These are phyloP conservation scores for Scaptomyza cyrtandrae DNA, from an alignment of 2,888 invertebrate species.

Conservation along the genomic window DNA sequence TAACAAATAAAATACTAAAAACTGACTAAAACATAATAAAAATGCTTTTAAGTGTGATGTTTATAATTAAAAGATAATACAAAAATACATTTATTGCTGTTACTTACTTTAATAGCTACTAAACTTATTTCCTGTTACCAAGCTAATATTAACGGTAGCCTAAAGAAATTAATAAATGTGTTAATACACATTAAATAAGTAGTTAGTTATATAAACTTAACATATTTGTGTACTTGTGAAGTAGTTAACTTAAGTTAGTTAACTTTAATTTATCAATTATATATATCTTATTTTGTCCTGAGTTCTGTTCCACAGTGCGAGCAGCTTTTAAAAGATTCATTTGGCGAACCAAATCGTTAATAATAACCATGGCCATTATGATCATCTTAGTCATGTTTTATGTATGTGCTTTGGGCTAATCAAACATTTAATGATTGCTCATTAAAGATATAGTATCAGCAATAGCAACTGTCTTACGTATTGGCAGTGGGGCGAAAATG, in stretches of 20 bases:
- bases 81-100: not conserved
- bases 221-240: too few species aligned
- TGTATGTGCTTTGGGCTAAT: constrained; percentile 67
- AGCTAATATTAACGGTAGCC: not conserved
- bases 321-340: constrained; percentile 7
- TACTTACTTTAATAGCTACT: too few species aligned
- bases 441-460: constrained; percentile 15
- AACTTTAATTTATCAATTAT: too few species aligned
- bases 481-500: constrained; percentile 48
- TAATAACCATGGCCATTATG: constrained; percentile 40
- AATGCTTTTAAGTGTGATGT: not conserved
- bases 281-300: not conserved
- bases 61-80: not conserved
- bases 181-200: too few species aligned
- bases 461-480: constrained; percentile 21
- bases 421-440: constrained; percentile 55
- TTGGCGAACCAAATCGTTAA: constrained; percentile 43
- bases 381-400: constrained; percentile 64
- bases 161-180: not conserved
- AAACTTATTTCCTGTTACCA: too few species aligned
- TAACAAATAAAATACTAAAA: constrained; percentile 25
- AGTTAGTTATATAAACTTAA: too few species aligned
- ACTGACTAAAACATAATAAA: constrained; percentile 1
- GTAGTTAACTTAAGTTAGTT: too few species aligned
- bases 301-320: constrained; percentile 49